Conservation (phyloP, 2,113 vertebrate species). For the Lamprologus lemairii region DNA sequence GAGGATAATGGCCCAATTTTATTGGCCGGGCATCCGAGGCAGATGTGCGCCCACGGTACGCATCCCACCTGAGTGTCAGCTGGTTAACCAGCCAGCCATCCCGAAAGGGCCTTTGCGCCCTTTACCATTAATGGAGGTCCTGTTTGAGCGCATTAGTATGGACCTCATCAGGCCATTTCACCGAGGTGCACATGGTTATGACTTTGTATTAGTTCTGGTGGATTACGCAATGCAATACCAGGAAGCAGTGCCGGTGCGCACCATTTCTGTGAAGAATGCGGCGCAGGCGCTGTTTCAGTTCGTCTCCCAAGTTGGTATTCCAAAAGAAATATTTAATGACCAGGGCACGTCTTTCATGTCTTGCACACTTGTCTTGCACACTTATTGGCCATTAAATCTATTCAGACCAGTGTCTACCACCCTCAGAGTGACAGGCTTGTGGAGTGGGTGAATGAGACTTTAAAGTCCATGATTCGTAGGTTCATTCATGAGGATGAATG, state of each 20-base stretch:
- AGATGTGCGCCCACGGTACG: not conserved
- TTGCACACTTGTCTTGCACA: not conserved
- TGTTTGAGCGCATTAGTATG: not conserved
- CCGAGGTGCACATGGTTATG: not conserved
- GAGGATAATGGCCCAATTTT: not conserved
- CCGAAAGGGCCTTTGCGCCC: not conserved
- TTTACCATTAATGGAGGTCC: not conserved
- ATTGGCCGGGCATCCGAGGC: rapidly evolving
- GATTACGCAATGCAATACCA: not conserved
- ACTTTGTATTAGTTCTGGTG: not conserved
- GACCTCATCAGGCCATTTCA: not conserved
- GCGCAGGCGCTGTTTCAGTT: not conserved
- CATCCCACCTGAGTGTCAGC: not conserved
- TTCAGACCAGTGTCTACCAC: not conserved
- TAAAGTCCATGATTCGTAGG: not conserved
- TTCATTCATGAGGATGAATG: not conserved
- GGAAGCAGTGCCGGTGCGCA: not conserved
- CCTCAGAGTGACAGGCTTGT: not conserved
- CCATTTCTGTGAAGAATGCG: not conserved
- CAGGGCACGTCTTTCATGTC: not conserved
- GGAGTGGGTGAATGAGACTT: not conserved
- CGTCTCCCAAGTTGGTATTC: not conserved
- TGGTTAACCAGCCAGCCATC: not conserved
- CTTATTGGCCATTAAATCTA: not conserved
- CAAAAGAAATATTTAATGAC: not conserved